Evolutionary conservation across 53 echinoderm and acorn worm species (phyloP).

Genomic region (Luidia sarsii): DNA sequence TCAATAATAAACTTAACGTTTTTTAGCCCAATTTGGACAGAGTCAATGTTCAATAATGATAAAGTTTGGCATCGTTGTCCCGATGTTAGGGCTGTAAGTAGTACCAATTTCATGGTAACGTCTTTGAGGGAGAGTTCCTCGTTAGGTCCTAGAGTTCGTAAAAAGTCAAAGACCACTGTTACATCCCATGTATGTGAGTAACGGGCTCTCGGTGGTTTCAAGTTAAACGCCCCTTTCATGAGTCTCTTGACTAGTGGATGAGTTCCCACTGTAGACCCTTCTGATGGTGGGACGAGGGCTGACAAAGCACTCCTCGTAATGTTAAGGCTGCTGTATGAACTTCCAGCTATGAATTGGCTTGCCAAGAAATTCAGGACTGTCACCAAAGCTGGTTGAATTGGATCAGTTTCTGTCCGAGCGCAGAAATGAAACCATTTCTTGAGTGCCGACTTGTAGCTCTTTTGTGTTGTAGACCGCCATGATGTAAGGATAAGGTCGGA

Average conservation of each 20-base stretch:
- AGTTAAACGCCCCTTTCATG: conserved; percentile 22
- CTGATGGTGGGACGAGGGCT: not conserved
- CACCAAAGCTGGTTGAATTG: not conserved
- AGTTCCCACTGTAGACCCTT: conserved; percentile 10
- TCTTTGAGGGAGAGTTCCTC: not conserved
- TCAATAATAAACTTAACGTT: too few relatives aligned
- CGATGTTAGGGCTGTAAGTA: conserved; percentile 2
- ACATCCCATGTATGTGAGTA: conserved; percentile 30
- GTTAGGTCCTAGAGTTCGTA: not conserved
- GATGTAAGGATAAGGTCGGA: too few relatives aligned
- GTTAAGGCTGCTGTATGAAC: not conserved
- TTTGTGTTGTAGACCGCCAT: not conserved
- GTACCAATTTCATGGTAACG: not conserved
- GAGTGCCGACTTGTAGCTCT: not conserved
- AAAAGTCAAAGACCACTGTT: not conserved
- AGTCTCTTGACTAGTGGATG: too few relatives aligned
- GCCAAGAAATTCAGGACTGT: not conserved
- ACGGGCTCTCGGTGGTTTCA: not conserved
- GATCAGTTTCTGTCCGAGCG: conserved; percentile 1
- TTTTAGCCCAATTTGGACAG: too few relatives aligned
- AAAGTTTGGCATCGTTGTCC: too few relatives aligned
- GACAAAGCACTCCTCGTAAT: not conserved
- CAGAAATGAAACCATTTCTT: not conserved
- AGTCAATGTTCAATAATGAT: not conserved
- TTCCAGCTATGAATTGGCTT: not conserved